Evolutionary conservation across 2,113 vertebrate species (phyloP).

Genomic region (Lophius piscatorius): DNA sequence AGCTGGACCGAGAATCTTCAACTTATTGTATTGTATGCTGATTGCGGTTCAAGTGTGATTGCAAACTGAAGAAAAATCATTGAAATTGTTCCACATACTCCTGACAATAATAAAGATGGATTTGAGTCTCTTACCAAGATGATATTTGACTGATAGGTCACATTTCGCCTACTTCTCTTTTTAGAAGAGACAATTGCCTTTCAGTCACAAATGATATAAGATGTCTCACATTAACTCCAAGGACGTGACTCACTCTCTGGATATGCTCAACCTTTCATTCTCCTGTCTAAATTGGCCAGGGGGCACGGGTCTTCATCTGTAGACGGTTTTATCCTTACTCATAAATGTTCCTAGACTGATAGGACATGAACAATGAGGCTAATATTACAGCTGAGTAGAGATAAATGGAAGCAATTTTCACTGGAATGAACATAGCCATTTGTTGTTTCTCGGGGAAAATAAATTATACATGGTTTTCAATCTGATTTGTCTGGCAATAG

Average conservation of each 20-base stretch:
- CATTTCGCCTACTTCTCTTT: conserved; percentile 48
- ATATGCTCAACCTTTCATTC: conserved; percentile 59
- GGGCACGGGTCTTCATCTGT: conserved; percentile 66
- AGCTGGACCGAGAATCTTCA: too few relatives aligned
- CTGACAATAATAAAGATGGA: conserved; percentile 18
- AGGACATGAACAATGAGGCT: conserved; percentile 63
- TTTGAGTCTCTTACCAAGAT: conserved; percentile 8
- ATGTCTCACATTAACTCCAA: conserved; percentile 61
- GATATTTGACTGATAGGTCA: conserved; percentile 46
- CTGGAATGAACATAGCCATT: conserved; percentile 56
- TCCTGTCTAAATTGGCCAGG: conserved; percentile 68
- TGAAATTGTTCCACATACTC: conserved; percentile 1
- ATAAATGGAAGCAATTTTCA: conserved; percentile 69
- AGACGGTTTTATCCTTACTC: conserved; percentile 70
- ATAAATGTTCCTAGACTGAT: conserved; percentile 47
- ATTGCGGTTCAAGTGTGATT: too few relatives aligned
- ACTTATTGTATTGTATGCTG: too few relatives aligned
- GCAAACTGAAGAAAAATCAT: conserved; percentile 6
- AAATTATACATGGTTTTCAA: conserved; percentile 44
- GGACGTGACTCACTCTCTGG: conserved; percentile 53
- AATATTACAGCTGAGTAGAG: conserved; percentile 56
- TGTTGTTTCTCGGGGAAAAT: conserved; percentile 44
- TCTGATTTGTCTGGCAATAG: conserved; percentile 59
- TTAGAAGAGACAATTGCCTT: conserved; percentile 56
- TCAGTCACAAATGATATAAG: conserved; percentile 66